phyloP scores from a whole-genome alignment of 2,888 invertebrate species.

The Drosophila diplacantha region DNA sequence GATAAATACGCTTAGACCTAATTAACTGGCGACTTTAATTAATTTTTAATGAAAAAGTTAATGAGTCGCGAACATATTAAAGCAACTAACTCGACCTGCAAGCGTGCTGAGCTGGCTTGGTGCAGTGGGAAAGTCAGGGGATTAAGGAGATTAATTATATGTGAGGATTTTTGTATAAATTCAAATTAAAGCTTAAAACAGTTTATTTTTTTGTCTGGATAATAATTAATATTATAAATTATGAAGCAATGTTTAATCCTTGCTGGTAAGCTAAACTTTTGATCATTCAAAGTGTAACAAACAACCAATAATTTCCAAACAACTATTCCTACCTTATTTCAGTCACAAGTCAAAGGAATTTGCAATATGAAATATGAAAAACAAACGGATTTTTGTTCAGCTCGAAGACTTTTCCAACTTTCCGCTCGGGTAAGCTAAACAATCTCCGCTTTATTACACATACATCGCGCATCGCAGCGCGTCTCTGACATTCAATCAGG shows the following conservation, averaged over 20 bases:
- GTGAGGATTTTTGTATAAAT: not conserved
- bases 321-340: not conserved
- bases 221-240: too few relatives aligned
- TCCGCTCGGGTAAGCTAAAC: slow-evolving; percentile 50
- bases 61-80: slow-evolving; percentile 66
- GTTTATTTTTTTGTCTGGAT: too few relatives aligned
- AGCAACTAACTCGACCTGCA: slow-evolving; percentile 50
- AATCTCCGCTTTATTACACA: slow-evolving; percentile 71
- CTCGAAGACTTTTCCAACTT: slow-evolving; percentile 37
- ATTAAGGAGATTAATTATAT: not conserved
- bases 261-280: not conserved
- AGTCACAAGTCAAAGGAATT: not conserved
- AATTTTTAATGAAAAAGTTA: slow-evolving; percentile 73
- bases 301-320: not conserved
- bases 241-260: not conserved
- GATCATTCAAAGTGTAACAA: not conserved
- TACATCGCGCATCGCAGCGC: slow-evolving; percentile 52
- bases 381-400: slow-evolving; percentile 30
- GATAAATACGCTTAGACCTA: slow-evolving; percentile 73
- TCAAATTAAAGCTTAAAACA: not conserved
- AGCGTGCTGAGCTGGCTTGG: not conserved
- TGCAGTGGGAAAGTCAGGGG: not conserved
- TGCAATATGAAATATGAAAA: slow-evolving; percentile 32
- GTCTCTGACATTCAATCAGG: slow-evolving; percentile 69
- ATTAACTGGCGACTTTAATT: slow-evolving; percentile 73